Evolutionary conservation across 2,888 invertebrate genomes (phyloP), one percentile per base, ranked within the genome.

Genomic region (Rhagium mordax): DNA sequence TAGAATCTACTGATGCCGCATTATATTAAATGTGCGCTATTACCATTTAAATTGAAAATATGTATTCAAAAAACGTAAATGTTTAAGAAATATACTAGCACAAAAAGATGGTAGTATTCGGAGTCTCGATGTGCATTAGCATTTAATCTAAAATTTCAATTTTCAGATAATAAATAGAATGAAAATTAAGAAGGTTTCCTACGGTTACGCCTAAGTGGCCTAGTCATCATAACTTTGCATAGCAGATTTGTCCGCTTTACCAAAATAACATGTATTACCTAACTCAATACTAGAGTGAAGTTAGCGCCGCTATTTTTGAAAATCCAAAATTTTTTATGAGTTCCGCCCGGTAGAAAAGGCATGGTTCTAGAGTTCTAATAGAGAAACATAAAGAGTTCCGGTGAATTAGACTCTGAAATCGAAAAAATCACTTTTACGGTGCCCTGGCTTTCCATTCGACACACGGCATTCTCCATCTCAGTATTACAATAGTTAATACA

Each of bases 1-100:
- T 33, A 3, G 41, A 24, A 6, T 13, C 13, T 41, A 41, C 41
- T 41, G 41, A 13, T 41, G 13, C 13, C 13, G 1, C 13, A 41
- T 13, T 8, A 13, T 41, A 13, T 13, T 13, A 41, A 10, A 41
- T 1, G 41, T 41, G 41, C 2, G 13, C 10, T 18, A 53, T 53
- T 53, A 53, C 20, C 53, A 53, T 53, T 53, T 53, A 53, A 53
- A 53, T 53, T 53, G 53, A 53, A 53, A 53, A 21, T 53, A 21
- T 21, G 53, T 13, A 13, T 21, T 21, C 20, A 53, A 21, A 53
- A 53, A 53, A 8, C n/a, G 8, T 13, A 13, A 41, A 18, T 10
- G 21, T 10, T 18, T 21, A 7, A 53, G 21, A 21, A 53, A 21
- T 21, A 53, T 53, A 10, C 21, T 53, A 13, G 21, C 10, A 20